phyloP scores from a whole-genome alignment of 2,113 vertebrate genomes.

The Meriones unguiculatus region DNA sequence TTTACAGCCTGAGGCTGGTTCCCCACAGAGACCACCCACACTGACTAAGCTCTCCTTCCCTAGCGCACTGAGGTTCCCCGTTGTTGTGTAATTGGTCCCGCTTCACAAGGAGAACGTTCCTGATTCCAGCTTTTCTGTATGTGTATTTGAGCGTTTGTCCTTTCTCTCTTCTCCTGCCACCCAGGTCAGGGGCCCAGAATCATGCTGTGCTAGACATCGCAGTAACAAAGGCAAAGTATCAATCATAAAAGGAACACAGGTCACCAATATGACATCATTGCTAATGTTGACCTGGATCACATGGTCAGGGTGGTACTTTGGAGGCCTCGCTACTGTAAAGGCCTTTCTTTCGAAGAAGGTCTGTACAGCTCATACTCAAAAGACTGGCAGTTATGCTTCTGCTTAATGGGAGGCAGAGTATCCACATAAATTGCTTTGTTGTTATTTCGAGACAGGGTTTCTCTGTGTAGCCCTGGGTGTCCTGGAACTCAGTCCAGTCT shows the following conservation, averaged over 20 bases:
- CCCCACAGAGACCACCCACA: not conserved
- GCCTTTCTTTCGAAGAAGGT: not conserved
- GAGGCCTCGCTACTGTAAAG: not conserved
- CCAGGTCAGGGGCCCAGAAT: not conserved
- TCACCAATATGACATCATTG: not conserved
- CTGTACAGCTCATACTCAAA: not conserved
- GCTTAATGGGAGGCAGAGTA: too few relatives aligned
- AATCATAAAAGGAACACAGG: not conserved
- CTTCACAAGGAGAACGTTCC: not conserved
- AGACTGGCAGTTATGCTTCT: not conserved
- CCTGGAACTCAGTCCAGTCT: not conserved
- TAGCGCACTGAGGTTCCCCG: not conserved
- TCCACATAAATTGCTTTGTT: not conserved
- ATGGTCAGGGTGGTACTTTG: not conserved
- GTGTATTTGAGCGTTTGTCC: not conserved
- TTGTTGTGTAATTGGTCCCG: not conserved
- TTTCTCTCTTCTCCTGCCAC: not conserved
- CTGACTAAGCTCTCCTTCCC: not conserved
- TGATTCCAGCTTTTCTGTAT: not conserved
- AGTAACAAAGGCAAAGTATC: not conserved
- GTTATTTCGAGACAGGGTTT: not conserved
- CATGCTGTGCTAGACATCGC: not conserved
- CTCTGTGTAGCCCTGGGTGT: not conserved
- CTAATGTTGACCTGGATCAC: not conserved
- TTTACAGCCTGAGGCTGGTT: not conserved